Conservation (phyloP, 53 echinoderm and acorn worm genomes). For the Stichopus horrens region DNA sequence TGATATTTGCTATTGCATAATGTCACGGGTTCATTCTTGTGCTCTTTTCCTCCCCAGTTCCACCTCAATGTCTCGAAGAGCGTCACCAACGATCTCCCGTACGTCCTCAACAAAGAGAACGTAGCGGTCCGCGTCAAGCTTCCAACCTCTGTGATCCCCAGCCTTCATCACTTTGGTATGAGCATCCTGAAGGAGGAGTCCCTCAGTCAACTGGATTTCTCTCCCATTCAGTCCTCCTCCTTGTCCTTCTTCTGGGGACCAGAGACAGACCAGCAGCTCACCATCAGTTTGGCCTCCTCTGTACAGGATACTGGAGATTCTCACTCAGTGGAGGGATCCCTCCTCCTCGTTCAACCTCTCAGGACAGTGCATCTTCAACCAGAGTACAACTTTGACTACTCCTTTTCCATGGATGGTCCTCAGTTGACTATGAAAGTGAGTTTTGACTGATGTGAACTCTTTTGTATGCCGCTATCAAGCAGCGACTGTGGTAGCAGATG, state of each 20-base stretch:
- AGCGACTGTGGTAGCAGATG: no score
- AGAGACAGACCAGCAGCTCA: constrained; percentile 22
- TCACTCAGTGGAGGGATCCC: not conserved
- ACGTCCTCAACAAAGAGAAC: not conserved
- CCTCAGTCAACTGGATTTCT: not conserved
- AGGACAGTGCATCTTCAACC: not conserved
- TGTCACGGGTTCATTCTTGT: not conserved
- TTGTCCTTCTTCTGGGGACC: constrained; percentile 42
- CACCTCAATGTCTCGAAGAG: constrained; percentile 27
- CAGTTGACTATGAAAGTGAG: not conserved
- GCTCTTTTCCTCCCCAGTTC: constrained; percentile 1
- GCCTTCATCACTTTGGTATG: constrained; percentile 35
- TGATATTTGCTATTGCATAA: no score
- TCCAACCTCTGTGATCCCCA: constrained; percentile 2
- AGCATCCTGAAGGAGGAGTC: not conserved
- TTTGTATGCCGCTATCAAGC: no score
- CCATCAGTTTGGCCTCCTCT: not conserved
- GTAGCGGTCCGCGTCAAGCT: not conserved
- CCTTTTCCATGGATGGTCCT: not conserved
- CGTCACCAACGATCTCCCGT: not conserved
- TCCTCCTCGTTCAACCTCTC: constrained; percentile 25
- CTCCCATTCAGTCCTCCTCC: not conserved
- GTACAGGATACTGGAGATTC: not conserved
- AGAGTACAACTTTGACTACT: constrained; percentile 27
- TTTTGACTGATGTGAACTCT: not conserved